Evolutionary conservation across 2,888 invertebrate genomes (phyloP).

Genomic region (Tinea semifulvella): DNA sequence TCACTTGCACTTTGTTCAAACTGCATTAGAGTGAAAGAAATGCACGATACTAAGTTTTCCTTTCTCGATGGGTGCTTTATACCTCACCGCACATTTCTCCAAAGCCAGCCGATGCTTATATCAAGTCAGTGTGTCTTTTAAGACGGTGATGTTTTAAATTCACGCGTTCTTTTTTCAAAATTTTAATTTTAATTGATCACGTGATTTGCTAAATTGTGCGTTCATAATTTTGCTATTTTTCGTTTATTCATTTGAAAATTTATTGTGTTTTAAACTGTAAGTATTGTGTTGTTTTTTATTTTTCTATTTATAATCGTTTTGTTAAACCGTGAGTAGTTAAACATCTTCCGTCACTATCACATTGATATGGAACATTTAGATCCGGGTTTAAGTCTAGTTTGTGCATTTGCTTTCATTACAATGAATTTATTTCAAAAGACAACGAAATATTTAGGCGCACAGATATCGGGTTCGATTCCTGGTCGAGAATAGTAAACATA

Average conservation of each 20-base stretch:
- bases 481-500: too few relatives aligned
- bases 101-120: constrained; percentile 32
- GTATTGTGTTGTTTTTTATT: not conserved
- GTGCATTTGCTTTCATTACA: too few relatives aligned
- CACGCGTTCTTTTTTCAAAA: constrained; percentile 29
- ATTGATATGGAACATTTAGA: too few relatives aligned
- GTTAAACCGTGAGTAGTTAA: too few relatives aligned
- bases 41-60: constrained; percentile 41
- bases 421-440: too few relatives aligned
- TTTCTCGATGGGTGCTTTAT: constrained; percentile 43
- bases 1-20: constrained; percentile 38
- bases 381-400: too few relatives aligned
- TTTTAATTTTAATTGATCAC: constrained; percentile 11
- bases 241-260: not conserved
- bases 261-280: constrained; percentile 6
- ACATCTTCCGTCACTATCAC: too few relatives aligned
- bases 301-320: too few relatives aligned
- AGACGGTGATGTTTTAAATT: constrained; percentile 47
- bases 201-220: constrained; percentile 5
- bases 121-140: constrained; percentile 52
- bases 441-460: too few relatives aligned
- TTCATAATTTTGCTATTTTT: too few relatives aligned
- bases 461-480: too few relatives aligned
- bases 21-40: constrained; percentile 38
- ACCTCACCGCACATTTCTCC: constrained; percentile 58